These are phyloP conservation scores for Araneus ventricosus DNA, from an alignment of 1,140 invertebrate species.

Conservation along the genomic window DNA sequence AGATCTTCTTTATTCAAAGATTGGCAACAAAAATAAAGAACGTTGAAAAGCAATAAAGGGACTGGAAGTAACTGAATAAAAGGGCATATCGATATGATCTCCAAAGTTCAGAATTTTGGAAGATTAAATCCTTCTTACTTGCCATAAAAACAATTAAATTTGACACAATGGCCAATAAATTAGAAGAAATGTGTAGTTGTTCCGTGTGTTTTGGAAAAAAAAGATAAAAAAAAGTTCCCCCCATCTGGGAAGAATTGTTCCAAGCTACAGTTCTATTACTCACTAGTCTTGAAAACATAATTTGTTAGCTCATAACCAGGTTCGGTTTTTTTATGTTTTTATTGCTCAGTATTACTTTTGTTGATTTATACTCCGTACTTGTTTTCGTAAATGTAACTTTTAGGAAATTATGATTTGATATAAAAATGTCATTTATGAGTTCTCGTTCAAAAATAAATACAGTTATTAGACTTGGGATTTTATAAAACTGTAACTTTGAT, in stretches of 20 bases:
- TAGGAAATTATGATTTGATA: slow-evolving; percentile 8
- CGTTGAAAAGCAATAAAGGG: slow-evolving; percentile 16
- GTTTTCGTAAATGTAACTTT: not conserved
- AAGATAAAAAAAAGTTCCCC: not conserved
- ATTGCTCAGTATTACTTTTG: not conserved
- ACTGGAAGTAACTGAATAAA: slow-evolving; percentile 3
- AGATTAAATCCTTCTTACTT: slow-evolving; percentile 60
- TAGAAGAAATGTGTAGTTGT: slow-evolving; percentile 33
- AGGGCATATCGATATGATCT: slow-evolving; percentile 24
- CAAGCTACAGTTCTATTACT: slow-evolving; percentile 48
- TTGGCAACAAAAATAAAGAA: not conserved
- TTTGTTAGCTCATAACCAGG: slow-evolving; percentile 4
- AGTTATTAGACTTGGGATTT: not conserved
- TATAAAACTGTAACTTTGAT: no score
- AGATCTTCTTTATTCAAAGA: slow-evolving; percentile 2
- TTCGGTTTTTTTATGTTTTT: slow-evolving; percentile 7
- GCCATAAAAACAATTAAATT: slow-evolving; percentile 75
- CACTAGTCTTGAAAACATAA: slow-evolving; percentile 31
- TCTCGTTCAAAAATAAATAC: slow-evolving; percentile 3
- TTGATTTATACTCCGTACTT: slow-evolving; percentile 32
- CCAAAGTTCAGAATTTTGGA: slow-evolving; percentile 50
- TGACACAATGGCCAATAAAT: slow-evolving; percentile 69
- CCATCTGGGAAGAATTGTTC: slow-evolving; percentile 28
- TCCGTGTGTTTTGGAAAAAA: not conserved
- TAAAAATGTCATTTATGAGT: slow-evolving; percentile 19